Evolutionary conservation across 2,888 invertebrate species (phyloP).

Genomic region (Epiblema foenella): DNA sequence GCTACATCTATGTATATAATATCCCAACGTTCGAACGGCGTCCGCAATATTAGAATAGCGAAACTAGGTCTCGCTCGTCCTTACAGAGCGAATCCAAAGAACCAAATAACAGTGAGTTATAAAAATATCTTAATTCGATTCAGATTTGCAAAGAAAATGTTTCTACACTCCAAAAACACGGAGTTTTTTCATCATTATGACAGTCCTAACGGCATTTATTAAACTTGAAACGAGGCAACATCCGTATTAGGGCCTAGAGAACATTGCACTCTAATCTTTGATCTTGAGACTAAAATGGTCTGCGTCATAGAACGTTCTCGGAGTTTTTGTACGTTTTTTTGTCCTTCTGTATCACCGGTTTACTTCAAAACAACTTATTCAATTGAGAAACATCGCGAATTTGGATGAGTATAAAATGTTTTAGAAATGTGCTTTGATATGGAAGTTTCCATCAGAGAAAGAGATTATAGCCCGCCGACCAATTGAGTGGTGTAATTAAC

Average conservation of each 20-base stretch:
- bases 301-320: constrained; percentile 49
- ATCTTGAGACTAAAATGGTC: constrained; percentile 51
- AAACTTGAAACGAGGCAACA: constrained; percentile 59
- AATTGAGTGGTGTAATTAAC: constrained; percentile 37
- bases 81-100: not conserved
- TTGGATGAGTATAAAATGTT: not conserved
- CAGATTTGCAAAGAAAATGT: not conserved
- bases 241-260: constrained; percentile 57
- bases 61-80: constrained; percentile 32
- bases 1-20: constrained; percentile 55
- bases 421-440: constrained; percentile 19
- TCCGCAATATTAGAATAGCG: constrained; percentile 14
- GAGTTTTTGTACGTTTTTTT: constrained; percentile 33
- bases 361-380: constrained; percentile 25
- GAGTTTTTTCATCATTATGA: constrained; percentile 37
- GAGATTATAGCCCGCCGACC: constrained; percentile 16
- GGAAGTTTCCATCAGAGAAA: constrained; percentile 9
- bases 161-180: constrained; percentile 18
- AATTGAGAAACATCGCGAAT: constrained; percentile 7
- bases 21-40: constrained; percentile 48
- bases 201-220: constrained; percentile 59
- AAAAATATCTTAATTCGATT: not conserved
- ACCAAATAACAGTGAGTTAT: not conserved
- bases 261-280: constrained; percentile 61
- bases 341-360: constrained; percentile 2